phyloP scores from a whole-genome alignment of 1,140 invertebrate species.

The Aphaenogaster ashmeadi region DNA sequence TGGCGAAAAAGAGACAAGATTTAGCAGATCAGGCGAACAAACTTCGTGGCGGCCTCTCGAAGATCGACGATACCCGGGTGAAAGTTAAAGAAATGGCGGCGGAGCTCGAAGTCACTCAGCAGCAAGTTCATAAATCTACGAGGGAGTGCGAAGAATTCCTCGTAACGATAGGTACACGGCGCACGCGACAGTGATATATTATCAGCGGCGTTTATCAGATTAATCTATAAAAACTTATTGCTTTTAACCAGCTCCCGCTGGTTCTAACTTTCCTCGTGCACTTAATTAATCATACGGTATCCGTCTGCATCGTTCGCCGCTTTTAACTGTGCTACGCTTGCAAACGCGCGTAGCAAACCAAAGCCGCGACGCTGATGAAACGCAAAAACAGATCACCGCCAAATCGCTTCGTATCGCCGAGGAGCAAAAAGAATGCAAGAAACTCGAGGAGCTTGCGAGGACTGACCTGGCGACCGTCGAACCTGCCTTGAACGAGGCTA shows the following conservation, averaged over 20 bases:
- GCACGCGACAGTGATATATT: constrained; percentile 68
- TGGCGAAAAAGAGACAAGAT: constrained; percentile 91
- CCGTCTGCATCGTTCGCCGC: not conserved
- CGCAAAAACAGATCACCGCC: constrained; percentile 89
- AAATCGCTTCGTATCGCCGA: constrained; percentile 91
- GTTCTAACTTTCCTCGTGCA: constrained; percentile 21
- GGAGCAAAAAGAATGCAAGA: constrained; percentile 93
- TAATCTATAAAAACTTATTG: constrained; percentile 64
- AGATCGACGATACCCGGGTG: constrained; percentile 88
- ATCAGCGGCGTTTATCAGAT: constrained; percentile 64
- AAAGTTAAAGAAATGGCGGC: constrained; percentile 93
- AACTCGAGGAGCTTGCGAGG: constrained; percentile 92
- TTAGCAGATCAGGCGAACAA: constrained; percentile 91
- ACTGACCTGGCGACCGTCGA: constrained; percentile 94
- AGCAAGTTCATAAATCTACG: constrained; percentile 86
- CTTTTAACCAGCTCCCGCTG: constrained; percentile 35
- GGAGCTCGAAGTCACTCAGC: constrained; percentile 93
- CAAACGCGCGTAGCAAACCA: constrained; percentile 88
- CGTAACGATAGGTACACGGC: constrained; percentile 88
- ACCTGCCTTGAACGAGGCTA: constrained; percentile 94
- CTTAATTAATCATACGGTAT: constrained; percentile 60
- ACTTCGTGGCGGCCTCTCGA: constrained; percentile 79
- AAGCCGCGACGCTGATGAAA: constrained; percentile 92
- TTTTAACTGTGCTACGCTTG: constrained; percentile 12
- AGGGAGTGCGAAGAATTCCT: constrained; percentile 92